A percentile compares a stretch with the other conserved stretches of the same genome.
These are phyloP conservation scores for Xylota sylvarum DNA, from an alignment of 2,888 invertebrate genomes.

Conservation along the genomic window DNA sequence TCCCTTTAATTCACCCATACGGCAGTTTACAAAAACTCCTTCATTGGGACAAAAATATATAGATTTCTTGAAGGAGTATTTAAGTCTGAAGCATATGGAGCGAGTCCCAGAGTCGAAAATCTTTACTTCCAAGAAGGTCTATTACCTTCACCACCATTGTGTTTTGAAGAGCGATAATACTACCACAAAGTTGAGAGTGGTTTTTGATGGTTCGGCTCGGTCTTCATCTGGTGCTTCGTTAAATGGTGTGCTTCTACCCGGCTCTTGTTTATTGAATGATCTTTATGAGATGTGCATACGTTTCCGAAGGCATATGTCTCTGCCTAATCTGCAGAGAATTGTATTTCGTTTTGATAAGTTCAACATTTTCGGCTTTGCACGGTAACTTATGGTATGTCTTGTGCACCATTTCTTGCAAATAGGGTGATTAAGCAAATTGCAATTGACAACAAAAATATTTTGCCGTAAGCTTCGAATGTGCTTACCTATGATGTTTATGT, in stretches of 20 bases:
- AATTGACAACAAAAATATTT: neutral
- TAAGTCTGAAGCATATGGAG: neutral
- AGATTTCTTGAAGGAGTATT: neutral
- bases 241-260: neutral
- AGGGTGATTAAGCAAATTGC: conserved; percentile 7
- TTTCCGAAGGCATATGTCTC: neutral
- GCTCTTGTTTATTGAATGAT: neutral
- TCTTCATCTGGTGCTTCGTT: conserved; percentile 6
- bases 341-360: neutral
- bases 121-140: neutral
- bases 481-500: neutral
- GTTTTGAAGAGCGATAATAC: neutral
- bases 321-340: neutral
- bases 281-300: conserved; percentile 1
- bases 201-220: conserved; percentile 1
- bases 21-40: neutral
- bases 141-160: neutral
- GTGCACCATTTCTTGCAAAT: neutral
- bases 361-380: neutral
- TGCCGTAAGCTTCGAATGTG: conserved; percentile 2
- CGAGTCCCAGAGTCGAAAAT: neutral
- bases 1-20: no score
- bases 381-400: neutral
- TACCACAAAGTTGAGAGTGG: neutral
- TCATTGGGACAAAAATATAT: neutral